phyloP scores from a whole-genome alignment of 2,888 invertebrate genomes.

The Dromius quadrimaculatus region DNA sequence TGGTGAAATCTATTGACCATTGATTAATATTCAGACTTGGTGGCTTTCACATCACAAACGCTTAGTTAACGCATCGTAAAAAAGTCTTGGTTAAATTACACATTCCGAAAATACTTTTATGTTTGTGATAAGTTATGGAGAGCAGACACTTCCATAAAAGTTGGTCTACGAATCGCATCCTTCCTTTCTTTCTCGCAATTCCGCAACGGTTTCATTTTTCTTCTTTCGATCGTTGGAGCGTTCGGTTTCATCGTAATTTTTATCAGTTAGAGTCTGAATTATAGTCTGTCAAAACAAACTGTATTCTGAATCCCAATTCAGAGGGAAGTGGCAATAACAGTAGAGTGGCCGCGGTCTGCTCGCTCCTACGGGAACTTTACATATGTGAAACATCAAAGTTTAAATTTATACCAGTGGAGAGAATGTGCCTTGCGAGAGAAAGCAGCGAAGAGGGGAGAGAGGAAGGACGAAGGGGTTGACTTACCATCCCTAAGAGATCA shows the following conservation, averaged over 20 bases:
- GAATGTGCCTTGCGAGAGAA: slow-evolving; percentile 43
- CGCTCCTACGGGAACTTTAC: slow-evolving; percentile 47
- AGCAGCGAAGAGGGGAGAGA: slow-evolving; percentile 60
- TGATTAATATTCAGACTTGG: too few species aligned
- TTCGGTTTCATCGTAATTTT: slow-evolving; percentile 57
- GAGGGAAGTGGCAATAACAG: slow-evolving; percentile 63
- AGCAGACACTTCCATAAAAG: background rate
- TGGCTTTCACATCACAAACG: too few species aligned
- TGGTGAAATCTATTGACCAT: too few species aligned
- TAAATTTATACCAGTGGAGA: slow-evolving; percentile 54
- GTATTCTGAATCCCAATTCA: slow-evolving; percentile 65
- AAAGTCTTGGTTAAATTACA: too few species aligned
- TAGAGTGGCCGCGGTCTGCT: slow-evolving; percentile 59
- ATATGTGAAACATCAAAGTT: slow-evolving; percentile 55
- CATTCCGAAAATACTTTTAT: too few species aligned
- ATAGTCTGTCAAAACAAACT: slow-evolving; percentile 64
- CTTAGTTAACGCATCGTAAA: too few species aligned
- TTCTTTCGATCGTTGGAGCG: slow-evolving; percentile 18
- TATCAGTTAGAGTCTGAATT: slow-evolving; percentile 64
- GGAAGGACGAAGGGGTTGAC: slow-evolving; percentile 57
- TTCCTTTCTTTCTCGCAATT: slow-evolving; percentile 20
- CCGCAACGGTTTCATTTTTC: slow-evolving; percentile 33
- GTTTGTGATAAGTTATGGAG: too few species aligned
- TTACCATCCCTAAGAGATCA: background rate
- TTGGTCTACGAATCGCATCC: slow-evolving; percentile 9